Conservation (phyloP, 2,888 invertebrate species). For the Drosophila falleni region DNA sequence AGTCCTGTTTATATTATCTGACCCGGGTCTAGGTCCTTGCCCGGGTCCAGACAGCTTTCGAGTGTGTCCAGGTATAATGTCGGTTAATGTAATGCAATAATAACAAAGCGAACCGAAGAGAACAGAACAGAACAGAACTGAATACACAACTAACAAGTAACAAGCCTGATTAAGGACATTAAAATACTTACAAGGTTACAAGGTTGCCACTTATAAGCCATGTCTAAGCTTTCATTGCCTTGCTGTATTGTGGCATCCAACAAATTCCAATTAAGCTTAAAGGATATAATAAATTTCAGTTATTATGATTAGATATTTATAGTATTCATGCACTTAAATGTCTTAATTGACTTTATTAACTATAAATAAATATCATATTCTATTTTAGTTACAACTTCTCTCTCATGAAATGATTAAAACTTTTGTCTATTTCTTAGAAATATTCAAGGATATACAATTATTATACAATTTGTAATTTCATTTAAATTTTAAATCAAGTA, state of each 20-base stretch:
- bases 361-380: not conserved
- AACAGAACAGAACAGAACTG: conserved; percentile 2
- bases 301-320: not conserved
- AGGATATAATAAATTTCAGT: not conserved
- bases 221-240: not conserved
- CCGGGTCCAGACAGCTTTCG: conserved; percentile 7
- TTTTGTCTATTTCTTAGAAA: no score
- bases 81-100: conserved; percentile 50
- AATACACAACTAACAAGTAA: conserved; percentile 17
- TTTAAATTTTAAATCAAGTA: not conserved
- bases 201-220: conserved; percentile 25
- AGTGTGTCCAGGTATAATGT: conserved; percentile 28
- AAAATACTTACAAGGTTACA: conserved; percentile 1
- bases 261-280: conserved; percentile 11
- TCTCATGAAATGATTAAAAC: no score
- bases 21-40: conserved; percentile 4
- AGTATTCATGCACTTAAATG: not conserved
- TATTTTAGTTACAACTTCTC: not conserved
- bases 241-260: conserved; percentile 1
- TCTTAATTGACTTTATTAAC: not conserved
- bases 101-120: conserved; percentile 15
- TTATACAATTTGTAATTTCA: no score
- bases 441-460: no score
- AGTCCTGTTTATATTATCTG: not conserved
- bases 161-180: conserved; percentile 43